phyloP scores from a whole-genome alignment of 1,140 invertebrate genomes.

The Paraescarpia echinospica region DNA sequence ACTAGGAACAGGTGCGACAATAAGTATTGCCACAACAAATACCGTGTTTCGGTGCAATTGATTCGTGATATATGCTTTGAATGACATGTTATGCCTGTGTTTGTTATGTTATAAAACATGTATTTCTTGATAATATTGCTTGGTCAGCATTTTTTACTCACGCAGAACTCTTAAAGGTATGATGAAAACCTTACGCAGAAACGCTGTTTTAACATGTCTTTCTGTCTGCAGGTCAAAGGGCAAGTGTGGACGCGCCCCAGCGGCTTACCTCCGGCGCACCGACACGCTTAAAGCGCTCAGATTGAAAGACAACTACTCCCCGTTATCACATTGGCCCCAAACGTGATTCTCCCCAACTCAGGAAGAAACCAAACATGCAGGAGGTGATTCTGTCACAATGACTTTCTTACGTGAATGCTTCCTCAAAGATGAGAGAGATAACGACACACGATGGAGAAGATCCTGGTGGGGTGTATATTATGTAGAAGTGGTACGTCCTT shows the following conservation, averaged over 20 bases:
- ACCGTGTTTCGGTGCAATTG: too few relatives aligned
- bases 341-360: background rate
- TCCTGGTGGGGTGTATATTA: background rate
- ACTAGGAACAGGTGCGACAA: too few relatives aligned
- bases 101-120: too few relatives aligned
- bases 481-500: background rate
- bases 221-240: background rate
- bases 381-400: background rate
- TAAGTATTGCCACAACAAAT: too few relatives aligned
- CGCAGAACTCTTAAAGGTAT: background rate
- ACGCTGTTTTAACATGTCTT: background rate
- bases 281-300: background rate
- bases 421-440: too few relatives aligned
- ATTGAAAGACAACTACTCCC: background rate
- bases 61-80: too few relatives aligned
- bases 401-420: too few relatives aligned
- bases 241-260: background rate
- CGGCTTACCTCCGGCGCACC: background rate
- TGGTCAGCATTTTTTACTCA: background rate
- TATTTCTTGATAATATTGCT: background rate
- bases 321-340: background rate
- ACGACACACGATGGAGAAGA: too few relatives aligned
- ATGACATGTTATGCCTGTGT: too few relatives aligned
- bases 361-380: background rate
- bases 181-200: background rate